Percentiles rank a stretch among this genome's conserved stretches.
Conservation (phyloP, 2,888 invertebrate species). For the Amblyjoppa proteus region DNA sequence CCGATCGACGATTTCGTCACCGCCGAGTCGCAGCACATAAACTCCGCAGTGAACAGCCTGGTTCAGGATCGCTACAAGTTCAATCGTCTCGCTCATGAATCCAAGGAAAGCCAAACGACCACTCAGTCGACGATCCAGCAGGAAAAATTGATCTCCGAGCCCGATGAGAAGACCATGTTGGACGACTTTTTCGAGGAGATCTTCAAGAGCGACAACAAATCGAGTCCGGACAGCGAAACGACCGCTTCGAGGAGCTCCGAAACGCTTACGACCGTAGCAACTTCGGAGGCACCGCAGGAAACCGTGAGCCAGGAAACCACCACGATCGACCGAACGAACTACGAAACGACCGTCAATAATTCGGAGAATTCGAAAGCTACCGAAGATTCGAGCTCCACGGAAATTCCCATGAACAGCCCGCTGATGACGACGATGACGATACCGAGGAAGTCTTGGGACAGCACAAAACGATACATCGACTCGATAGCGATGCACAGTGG, state of each 20-base stretch:
- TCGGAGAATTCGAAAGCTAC: conserved; percentile 73
- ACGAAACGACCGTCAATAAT: conserved; percentile 28
- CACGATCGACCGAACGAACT: background rate
- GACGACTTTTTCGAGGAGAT: conserved; percentile 76
- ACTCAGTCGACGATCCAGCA: conserved; percentile 29
- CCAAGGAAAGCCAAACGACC: conserved; percentile 42
- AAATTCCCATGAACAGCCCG: conserved; percentile 41
- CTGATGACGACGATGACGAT: conserved; percentile 68
- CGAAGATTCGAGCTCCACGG: conserved; percentile 21
- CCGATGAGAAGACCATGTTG: conserved; percentile 70
- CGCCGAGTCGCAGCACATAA: conserved; percentile 93
- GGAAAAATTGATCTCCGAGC: conserved; percentile 33
- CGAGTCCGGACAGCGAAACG: conserved; percentile 68
- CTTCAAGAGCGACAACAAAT: conserved; percentile 71
- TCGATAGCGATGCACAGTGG: conserved; percentile 79
- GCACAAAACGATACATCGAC: conserved; percentile 83
- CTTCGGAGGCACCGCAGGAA: background rate
- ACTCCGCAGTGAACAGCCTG: conserved; percentile 80
- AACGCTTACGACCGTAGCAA: conserved; percentile 1
- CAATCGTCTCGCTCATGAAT: conserved; percentile 59
- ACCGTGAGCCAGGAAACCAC: conserved; percentile 33
- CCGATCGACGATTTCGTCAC: conserved; percentile 90
- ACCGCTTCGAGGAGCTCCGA: conserved; percentile 58
- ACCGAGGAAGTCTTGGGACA: conserved; percentile 80
- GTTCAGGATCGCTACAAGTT: conserved; percentile 73